Conservation (phyloP, 2,888 invertebrate genomes). For the Hirtodrosophila trivittata region DNA sequence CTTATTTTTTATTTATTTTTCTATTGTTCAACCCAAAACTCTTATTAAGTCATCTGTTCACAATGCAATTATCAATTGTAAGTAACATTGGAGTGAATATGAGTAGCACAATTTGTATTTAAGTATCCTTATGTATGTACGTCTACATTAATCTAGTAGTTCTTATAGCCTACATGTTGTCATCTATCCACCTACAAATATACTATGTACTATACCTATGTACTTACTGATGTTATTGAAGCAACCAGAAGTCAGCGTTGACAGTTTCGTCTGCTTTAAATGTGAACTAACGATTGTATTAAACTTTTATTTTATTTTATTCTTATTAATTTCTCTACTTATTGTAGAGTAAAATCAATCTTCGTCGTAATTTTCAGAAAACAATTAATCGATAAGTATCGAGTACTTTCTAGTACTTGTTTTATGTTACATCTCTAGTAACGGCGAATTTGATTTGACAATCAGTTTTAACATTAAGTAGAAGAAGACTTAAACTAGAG, state of each 20-base stretch:
- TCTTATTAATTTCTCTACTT: too few relatives aligned
- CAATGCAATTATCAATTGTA: conserved; percentile 65
- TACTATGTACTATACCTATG: not conserved
- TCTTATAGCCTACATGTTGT: conserved; percentile 23
- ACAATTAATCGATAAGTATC: too few relatives aligned
- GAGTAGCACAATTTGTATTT: conserved; percentile 23
- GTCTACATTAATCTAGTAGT: conserved; percentile 3
- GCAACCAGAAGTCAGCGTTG: not conserved
- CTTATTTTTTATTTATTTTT: not conserved
- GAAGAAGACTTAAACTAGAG: too few relatives aligned
- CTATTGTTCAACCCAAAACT: conserved; percentile 8
- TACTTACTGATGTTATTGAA: conserved; percentile 2
- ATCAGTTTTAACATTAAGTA: too few relatives aligned
- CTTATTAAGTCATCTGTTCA: conserved; percentile 23
- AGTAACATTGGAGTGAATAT: conserved; percentile 52
- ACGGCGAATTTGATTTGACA: too few relatives aligned
- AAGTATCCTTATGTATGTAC: conserved; percentile 30
- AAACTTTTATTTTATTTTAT: too few relatives aligned
- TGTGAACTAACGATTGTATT: too few relatives aligned
- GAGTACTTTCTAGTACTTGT: too few relatives aligned
- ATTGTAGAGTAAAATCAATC: too few relatives aligned
- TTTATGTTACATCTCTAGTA: too few relatives aligned
- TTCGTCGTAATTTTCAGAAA: too few relatives aligned
- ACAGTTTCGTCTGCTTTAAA: too few relatives aligned
- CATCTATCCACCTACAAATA: conserved; percentile 3